Evolutionary conservation across 2,888 invertebrate species (phyloP), one percentile per base, ranked within the genome.

Genomic region (Temnothorax rugatulus): DNA sequence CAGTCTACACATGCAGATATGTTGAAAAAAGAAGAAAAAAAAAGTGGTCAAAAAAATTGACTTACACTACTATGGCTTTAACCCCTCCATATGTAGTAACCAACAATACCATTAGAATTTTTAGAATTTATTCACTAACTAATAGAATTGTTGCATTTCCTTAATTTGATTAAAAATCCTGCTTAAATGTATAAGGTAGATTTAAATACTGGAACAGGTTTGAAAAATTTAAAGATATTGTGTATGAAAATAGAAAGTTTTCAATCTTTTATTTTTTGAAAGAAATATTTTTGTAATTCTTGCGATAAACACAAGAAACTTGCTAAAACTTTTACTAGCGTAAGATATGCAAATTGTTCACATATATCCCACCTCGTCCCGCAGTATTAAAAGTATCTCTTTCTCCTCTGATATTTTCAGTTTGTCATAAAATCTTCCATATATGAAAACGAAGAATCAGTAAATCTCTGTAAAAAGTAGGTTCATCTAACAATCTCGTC

Each of bases 331-430:
- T 64, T 66, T n/a, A 8, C 29, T 4, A 29, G 29, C n/a, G n/a
- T 15, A 29, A 54, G 18, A 57, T 68, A 41, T 21, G 29, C 18
- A 57, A 69, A 79, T 57, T 54, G 38, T 54, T 69, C 44, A 21
- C n/a, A 13, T 66, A 1, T 29, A 21, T 18, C 29, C 29, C 29
- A 29, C 29, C 29, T 29, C 29, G 29, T 29, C 5, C 1, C 21
- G n/a, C n/a, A 63, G 7, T 25, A 15, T 13, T 38, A 34, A 21
- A 47, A 15, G 13, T 34, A 13, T n/a, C n/a, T n/a, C 54, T 38
- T 11, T 38, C 29, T 15, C 29, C 9, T 11, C 25, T 25, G 52
- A 41, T 50, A 54, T 77, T 66, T 41, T 77, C n/a, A 25, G 68
- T 41, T 18, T 21, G 41, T 64, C 34, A 38, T 18, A 25, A 38